Evolutionary conservation across 1,140 invertebrate species (phyloP).

Genomic region (Drosophila ficusphila): DNA sequence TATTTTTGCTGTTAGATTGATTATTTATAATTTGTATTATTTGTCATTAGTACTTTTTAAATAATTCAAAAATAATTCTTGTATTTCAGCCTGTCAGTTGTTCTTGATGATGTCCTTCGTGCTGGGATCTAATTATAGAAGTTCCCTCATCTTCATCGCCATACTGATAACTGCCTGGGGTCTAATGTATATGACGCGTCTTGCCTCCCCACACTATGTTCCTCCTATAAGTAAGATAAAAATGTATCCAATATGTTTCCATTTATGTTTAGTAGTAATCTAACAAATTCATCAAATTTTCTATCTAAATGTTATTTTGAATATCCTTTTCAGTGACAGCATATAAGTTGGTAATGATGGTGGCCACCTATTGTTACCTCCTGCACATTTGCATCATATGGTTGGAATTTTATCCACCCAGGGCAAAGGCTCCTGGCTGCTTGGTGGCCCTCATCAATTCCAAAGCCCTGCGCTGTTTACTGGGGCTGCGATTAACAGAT

Average conservation of each 20-base stretch:
- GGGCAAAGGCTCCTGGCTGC: constrained; percentile 31
- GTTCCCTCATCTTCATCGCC: constrained; percentile 64
- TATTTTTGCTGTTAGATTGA: too few relatives aligned
- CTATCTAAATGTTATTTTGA: too few relatives aligned
- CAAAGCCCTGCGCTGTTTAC: constrained; percentile 36
- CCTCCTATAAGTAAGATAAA: constrained; percentile 57
- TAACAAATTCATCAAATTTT: too few relatives aligned
- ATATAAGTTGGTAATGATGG: constrained; percentile 61
- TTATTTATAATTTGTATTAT: too few relatives aligned
- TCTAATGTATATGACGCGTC: constrained; percentile 69
- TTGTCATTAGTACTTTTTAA: too few relatives aligned
- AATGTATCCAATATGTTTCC: background rate
- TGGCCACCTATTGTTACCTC: constrained; percentile 64
- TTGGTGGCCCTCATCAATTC: constrained; percentile 52
- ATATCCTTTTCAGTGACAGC: constrained; percentile 46
- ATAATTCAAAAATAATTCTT: background rate
- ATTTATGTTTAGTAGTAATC: background rate
- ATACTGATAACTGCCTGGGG: constrained; percentile 55
- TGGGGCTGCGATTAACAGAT: constrained; percentile 62
- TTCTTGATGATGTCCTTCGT: constrained; percentile 70
- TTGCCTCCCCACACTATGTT: constrained; percentile 71
- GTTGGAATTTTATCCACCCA: constrained; percentile 71
- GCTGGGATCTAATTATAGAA: constrained; percentile 67
- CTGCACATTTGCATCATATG: constrained; percentile 69
- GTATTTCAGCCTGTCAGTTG: constrained; percentile 52